phyloP scores from a whole-genome alignment of 2,113 vertebrate species.

The Nothoprocta pentlandii region DNA sequence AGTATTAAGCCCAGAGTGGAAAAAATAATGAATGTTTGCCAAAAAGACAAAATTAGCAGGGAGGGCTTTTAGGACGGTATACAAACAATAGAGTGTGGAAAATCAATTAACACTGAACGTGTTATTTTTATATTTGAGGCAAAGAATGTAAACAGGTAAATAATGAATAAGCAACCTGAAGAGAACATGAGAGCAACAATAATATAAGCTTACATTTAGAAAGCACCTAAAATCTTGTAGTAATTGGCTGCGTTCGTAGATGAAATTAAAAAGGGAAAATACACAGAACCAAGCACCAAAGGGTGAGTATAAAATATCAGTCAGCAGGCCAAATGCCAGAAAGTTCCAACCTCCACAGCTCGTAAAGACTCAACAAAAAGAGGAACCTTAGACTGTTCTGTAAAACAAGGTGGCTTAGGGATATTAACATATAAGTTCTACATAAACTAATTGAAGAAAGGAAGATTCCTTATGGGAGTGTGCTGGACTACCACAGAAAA shows the following conservation, averaged over 20 bases:
- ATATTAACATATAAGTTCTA: slow-evolving; percentile 28
- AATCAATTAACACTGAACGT: slow-evolving; percentile 72
- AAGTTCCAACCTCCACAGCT: slow-evolving; percentile 56
- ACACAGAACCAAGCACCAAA: slow-evolving; percentile 43
- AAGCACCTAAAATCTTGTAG: slow-evolving; percentile 10
- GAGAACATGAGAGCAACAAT: not conserved
- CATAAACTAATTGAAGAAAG: slow-evolving; percentile 36
- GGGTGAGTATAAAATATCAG: slow-evolving; percentile 57
- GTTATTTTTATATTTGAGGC: slow-evolving; percentile 66
- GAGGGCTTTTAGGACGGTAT: slow-evolving; percentile 66
- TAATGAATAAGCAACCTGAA: slow-evolving; percentile 41
- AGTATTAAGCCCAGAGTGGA: slow-evolving; percentile 57
- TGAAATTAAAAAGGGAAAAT: slow-evolving; percentile 60
- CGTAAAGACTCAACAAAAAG: slow-evolving; percentile 53
- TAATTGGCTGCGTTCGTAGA: slow-evolving; percentile 15
- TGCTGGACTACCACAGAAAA: not conserved
- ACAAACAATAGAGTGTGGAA: slow-evolving; percentile 75
- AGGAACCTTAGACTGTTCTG: slow-evolving; percentile 39
- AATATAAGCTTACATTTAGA: slow-evolving; percentile 28
- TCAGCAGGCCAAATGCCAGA: slow-evolving; percentile 37
- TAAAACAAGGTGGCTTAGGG: slow-evolving; percentile 12
- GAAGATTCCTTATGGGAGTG: not conserved
- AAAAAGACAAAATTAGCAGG: slow-evolving; percentile 70
- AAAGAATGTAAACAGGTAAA: slow-evolving; percentile 58
- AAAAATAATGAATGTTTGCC: slow-evolving; percentile 74